Evolutionary conservation across 1,140 invertebrate genomes (phyloP), one percentile per base, ranked within the genome.

Genomic region (Drosophila mojavensis): DNA sequence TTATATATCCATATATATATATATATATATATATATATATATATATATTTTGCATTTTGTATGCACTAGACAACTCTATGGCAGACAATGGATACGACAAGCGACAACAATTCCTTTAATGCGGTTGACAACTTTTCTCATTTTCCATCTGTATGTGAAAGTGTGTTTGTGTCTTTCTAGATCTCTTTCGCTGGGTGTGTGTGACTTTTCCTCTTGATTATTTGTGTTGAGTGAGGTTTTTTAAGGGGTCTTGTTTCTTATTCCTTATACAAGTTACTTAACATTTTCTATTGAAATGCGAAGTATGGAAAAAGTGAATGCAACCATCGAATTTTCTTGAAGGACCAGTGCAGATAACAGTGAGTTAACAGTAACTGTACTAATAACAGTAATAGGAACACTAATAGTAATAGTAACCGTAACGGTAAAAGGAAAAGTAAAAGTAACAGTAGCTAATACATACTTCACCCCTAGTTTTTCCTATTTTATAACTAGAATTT

Each of bases 51-150:
- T 54, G 11, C 50, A 59, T 72, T 65, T 55, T 61, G 56, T 55
- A 72, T 75, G 73, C 55, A 76, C 48, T 60, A 69, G 59, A 66
- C 54, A 70, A 74, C 64, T 60, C 63, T 47, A 50, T 24, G 17
- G n/a, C 30, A 59, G 43, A 39, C 53, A 60, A 55, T 33, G 17
- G 36, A 11, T 39, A 45, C 26, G 59, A 30, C 58, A 45, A 28
- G 11, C 48, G 55, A 73, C 17, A 67, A 68, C 17, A 60, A 54
- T 60, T 50, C 41, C 50, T 41, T 55, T 56, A 61, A 55, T 61
- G 56, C 59, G 55, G 56, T 36, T 43, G 56, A 60, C 65, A 78
- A 80, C 71, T 78, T 80, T 80, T 67, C 58, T 66, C 62, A 80
- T 80, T 75, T 80, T 67, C 62, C 28, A 17, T 13, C 17, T 43